These are phyloP conservation scores for Lichenostomus cassidix DNA, from an alignment of 2,113 vertebrate genomes.

Conservation along the genomic window DNA sequence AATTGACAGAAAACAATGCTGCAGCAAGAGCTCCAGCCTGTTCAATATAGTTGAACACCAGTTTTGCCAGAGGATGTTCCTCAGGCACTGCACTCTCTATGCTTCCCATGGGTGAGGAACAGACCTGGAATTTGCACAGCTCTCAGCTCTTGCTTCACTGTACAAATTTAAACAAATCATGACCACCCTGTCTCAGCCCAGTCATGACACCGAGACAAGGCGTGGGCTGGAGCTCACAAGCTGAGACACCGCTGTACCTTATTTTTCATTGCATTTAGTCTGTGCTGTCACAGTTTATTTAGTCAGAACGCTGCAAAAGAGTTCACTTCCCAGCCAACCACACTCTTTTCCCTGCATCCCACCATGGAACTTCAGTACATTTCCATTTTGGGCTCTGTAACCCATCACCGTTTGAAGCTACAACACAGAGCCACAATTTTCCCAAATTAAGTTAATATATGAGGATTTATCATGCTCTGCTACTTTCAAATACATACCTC, in stretches of 20 bases:
- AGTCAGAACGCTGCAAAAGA: not conserved
- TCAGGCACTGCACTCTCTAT: fast-evolving
- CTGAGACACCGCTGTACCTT: fast-evolving
- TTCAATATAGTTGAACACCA: fast-evolving
- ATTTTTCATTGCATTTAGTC: not conserved
- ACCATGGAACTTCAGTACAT: not conserved
- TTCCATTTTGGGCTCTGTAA: not conserved
- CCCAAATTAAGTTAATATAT: not conserved
- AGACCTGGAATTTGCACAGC: not conserved
- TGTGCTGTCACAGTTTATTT: not conserved
- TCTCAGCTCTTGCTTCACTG: not conserved
- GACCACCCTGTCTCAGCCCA: not conserved
- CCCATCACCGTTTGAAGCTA: not conserved
- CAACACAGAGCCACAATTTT: fast-evolving
- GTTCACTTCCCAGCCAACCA: not conserved
- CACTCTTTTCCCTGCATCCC: not conserved
- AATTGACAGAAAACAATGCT: not conserved
- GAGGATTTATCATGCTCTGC: not conserved
- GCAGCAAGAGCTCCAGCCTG: not conserved
- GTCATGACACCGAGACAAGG: not conserved
- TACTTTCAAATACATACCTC: not conserved
- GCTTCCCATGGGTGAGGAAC: not conserved
- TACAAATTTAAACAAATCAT: not conserved
- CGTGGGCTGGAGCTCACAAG: not conserved
- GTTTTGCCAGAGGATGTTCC: not conserved